phyloP scores from a whole-genome alignment of 2,113 vertebrate genomes.

The Erythrolamprus reginae region DNA sequence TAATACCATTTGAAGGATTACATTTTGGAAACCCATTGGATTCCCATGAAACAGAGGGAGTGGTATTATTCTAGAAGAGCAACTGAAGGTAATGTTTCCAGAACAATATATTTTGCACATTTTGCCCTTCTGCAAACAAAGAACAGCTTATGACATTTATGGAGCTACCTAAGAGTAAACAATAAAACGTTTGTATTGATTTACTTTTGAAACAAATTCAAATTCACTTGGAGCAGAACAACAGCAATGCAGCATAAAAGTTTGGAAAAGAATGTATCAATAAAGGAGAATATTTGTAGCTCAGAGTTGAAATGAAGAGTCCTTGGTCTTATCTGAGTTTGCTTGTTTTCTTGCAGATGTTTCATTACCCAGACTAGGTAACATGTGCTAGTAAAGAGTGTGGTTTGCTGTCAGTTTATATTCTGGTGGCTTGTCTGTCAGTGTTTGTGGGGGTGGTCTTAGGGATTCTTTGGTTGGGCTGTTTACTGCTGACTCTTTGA shows the following conservation, averaged over 20 bases:
- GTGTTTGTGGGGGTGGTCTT: too few species aligned
- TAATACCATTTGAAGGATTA: not conserved
- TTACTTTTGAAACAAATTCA: not conserved
- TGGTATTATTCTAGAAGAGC: not conserved
- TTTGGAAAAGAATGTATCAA: not conserved
- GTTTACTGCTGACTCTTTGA: too few species aligned
- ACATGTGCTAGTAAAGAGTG: too few species aligned
- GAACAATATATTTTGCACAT: not conserved
- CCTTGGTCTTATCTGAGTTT: too few species aligned
- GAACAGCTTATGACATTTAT: not conserved
- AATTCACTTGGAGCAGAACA: not conserved
- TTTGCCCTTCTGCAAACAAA: not conserved
- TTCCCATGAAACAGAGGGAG: not conserved
- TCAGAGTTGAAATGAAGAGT: too few species aligned
- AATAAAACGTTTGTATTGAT: not conserved
- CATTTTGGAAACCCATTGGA: not conserved
- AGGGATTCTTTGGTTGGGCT: too few species aligned
- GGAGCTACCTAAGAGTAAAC: not conserved
- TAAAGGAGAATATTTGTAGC: too few species aligned
- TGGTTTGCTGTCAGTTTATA: too few species aligned
- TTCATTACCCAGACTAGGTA: too few species aligned
- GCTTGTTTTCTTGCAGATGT: too few species aligned
- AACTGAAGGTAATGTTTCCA: not conserved
- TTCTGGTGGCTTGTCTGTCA: too few species aligned
- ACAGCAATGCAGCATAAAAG: not conserved